Conservation (phyloP, 2,888 invertebrate species). For the Epinotia ramella region DNA sequence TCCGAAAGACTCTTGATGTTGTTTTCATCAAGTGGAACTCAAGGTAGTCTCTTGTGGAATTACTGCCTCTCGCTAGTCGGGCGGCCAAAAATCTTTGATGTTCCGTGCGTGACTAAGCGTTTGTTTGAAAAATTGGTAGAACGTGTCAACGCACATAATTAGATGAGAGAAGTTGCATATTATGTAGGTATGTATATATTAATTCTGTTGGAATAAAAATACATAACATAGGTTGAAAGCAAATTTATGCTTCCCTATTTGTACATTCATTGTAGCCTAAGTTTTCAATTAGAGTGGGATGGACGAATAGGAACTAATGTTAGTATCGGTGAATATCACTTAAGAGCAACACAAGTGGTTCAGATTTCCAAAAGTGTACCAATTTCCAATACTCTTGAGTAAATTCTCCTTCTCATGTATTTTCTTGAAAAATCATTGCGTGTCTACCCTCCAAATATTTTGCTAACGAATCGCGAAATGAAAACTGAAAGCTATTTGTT, state of each 20-base stretch:
- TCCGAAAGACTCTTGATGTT: slow-evolving; percentile 49
- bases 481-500: too few species aligned
- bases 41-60: slow-evolving; percentile 52
- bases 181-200: background rate
- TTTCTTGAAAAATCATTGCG: too few species aligned
- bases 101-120: slow-evolving; percentile 52
- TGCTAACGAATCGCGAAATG: too few species aligned
- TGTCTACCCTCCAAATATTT: too few species aligned
- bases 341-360: background rate
- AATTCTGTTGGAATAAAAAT: background rate
- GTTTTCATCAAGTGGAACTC: slow-evolving; percentile 52
- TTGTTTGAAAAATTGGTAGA: slow-evolving; percentile 44
- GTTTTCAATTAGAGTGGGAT: background rate
- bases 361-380: background rate
- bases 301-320: too few species aligned
- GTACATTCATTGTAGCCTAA: background rate
- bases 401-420: too few species aligned
- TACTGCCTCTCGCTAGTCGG: slow-evolving; percentile 45
- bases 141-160: slow-evolving; percentile 45
- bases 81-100: slow-evolving; percentile 46
- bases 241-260: background rate
- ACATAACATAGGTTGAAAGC: background rate
- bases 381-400: background rate
- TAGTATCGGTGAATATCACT: background rate
- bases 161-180: slow-evolving; percentile 36